Percentiles rank a stretch among this genome's conserved stretches.
Evolutionary conservation across 2,113 vertebrate species (phyloP).

Genomic region (Osmerus eperlanus): DNA sequence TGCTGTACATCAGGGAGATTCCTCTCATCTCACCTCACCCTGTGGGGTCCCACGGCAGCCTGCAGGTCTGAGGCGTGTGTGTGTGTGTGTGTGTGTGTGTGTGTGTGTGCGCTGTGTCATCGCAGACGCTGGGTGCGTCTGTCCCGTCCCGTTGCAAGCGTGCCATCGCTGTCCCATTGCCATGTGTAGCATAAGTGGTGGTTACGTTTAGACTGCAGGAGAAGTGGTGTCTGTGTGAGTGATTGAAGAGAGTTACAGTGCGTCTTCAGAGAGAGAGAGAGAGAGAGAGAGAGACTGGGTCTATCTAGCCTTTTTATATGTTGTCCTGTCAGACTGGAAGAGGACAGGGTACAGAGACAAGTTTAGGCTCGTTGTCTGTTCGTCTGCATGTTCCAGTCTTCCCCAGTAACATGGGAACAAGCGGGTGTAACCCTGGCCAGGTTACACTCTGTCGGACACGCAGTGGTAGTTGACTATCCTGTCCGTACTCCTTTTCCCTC

Average conservation of each 20-base stretch:
- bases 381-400: too few species aligned
- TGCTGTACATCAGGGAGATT: constrained; percentile 41
- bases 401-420: too few species aligned
- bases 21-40: constrained; percentile 35
- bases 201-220: too few species aligned
- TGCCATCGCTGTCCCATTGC: not conserved
- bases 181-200: not conserved
- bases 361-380: too few species aligned
- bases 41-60: constrained; percentile 14
- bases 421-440: too few species aligned
- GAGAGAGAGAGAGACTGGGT: not conserved
- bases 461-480: not conserved
- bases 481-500: not conserved
- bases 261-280: not conserved
- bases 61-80: constrained; percentile 11
- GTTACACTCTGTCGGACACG: too few species aligned
- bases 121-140: not conserved
- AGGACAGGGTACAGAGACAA: too few species aligned
- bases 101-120: not conserved
- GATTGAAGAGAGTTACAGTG: too few species aligned
- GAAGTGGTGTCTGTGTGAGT: too few species aligned
- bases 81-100: constrained; percentile 4
- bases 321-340: too few species aligned
- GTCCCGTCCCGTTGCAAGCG: not conserved
- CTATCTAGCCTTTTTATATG: too few species aligned